Evolutionary conservation across 2,888 invertebrate species (phyloP).

Genomic region (Coleophora deauratella): DNA sequence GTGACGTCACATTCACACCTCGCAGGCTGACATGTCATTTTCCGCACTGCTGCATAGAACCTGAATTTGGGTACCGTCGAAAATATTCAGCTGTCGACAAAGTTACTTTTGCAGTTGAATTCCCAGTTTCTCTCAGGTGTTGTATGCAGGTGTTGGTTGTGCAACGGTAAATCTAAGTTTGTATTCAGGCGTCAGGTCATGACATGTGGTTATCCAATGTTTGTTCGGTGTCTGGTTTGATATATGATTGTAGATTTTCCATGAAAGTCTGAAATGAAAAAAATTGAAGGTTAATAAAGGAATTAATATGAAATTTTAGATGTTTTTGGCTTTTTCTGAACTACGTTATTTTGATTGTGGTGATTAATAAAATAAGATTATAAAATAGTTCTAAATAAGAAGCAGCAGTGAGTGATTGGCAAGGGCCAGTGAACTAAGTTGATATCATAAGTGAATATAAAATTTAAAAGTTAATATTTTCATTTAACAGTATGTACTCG

Average conservation of each 20-base stretch:
- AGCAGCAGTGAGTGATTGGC: too few relatives aligned
- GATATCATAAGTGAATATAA: too few relatives aligned
- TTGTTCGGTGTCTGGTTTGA: slow-evolving; percentile 23
- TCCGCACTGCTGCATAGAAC: slow-evolving; percentile 46
- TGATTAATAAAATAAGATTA: too few relatives aligned
- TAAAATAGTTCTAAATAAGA: too few relatives aligned
- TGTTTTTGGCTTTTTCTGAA: too few relatives aligned
- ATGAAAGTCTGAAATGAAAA: too few relatives aligned
- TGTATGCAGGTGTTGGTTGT: slow-evolving; percentile 2
- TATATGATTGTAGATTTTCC: slow-evolving; percentile 2
- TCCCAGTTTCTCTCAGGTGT: not conserved
- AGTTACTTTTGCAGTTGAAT: slow-evolving; percentile 9
- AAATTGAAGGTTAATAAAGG: too few relatives aligned
- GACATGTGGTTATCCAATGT: slow-evolving; percentile 26
- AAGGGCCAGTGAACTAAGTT: too few relatives aligned
- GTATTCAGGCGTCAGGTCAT: slow-evolving; percentile 16
- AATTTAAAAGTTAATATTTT: too few relatives aligned
- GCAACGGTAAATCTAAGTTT: slow-evolving; percentile 10
- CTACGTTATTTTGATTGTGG: too few relatives aligned
- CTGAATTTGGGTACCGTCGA: slow-evolving; percentile 45
- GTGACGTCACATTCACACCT: slow-evolving; percentile 6
- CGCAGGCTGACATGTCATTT: slow-evolving; percentile 58
- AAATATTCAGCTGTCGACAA: slow-evolving; percentile 19
- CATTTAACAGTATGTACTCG: too few relatives aligned
- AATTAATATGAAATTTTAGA: too few relatives aligned